A percentile compares a stretch with the other conserved stretches of the same genome.
Conservation (phyloP, 2,888 invertebrate species). For the Cerastis leucographa region DNA sequence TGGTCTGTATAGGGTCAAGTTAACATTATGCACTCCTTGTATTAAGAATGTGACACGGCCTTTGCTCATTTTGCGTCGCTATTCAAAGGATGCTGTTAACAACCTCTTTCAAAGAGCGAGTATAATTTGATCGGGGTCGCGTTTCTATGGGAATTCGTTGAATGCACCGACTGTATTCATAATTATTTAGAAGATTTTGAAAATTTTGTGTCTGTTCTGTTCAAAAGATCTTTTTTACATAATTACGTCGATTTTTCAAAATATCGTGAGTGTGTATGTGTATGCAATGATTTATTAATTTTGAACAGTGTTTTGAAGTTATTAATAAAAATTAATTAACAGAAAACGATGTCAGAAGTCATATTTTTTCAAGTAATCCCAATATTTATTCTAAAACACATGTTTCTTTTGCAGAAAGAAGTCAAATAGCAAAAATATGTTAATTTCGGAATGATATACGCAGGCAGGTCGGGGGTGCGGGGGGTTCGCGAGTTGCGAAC, state of each 20-base stretch:
- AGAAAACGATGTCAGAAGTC: background rate
- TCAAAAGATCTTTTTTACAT: background rate
- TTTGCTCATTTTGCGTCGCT: slow-evolving; percentile 88
- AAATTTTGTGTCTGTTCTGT: slow-evolving; percentile 20
- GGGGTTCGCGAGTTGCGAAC: slow-evolving; percentile 71
- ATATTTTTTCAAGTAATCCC: slow-evolving; percentile 1
- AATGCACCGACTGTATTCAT: slow-evolving; percentile 73
- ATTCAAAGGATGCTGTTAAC: slow-evolving; percentile 90
- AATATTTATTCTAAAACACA: slow-evolving; percentile 32
- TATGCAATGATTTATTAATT: background rate
- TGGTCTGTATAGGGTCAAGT: slow-evolving; percentile 86
- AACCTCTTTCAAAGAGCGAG: slow-evolving; percentile 89
- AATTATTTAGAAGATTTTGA: slow-evolving; percentile 45
- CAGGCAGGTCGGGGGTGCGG: slow-evolving; percentile 71
- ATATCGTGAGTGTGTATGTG: no score
- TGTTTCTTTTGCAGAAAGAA: slow-evolving; percentile 61
- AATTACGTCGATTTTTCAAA: background rate
- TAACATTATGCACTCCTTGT: slow-evolving; percentile 86
- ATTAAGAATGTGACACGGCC: slow-evolving; percentile 85
- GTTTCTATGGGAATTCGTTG: slow-evolving; percentile 87
- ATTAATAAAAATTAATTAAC: background rate
- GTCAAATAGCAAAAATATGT: slow-evolving; percentile 79
- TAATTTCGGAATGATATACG: slow-evolving; percentile 79
- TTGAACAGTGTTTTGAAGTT: background rate
- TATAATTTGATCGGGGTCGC: slow-evolving; percentile 90